Evolutionary conservation across 2,888 invertebrate genomes (phyloP), one percentile per base, ranked within the genome.

Genomic region (Drosophila fungiperda): DNA sequence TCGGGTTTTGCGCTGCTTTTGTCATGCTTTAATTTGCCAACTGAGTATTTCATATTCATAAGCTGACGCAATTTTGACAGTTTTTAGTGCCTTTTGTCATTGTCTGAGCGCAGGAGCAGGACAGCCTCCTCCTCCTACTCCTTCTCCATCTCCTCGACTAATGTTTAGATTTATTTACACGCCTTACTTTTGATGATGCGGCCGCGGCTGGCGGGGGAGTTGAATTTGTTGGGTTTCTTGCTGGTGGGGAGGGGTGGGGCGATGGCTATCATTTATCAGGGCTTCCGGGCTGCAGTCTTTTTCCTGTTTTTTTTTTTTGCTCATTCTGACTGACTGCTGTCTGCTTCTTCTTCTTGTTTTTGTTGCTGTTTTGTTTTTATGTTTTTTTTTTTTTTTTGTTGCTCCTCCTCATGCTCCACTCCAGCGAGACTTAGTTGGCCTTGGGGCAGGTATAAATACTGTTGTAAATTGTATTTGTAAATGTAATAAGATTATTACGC

Each of bases 401-500:
- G 35, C 7, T 35, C 36, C 9, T 33, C 20, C 32, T 45, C 17
- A 26, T 26, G 26, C 26, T 52, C 5, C 48, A 38, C 35, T 9
- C 6, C 23, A 62, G 55, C 45, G 68, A 68, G 68, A 68, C 63
- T 64, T 60, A 20, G 68, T 78, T 72, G 72, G 82, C 86, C 78
- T 80, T 58, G 68, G 81, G 88, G 61, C 83, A 85, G 88, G 83
- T 80, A 89, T 83, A 82, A 87, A 87, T 89, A 78, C 81, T 78
- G 77, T 83, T 88, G 86, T 88, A 88, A 90, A 87, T 87, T 87
- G 86, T 90, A 77, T 90, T 90, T 87, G 88, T 87, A 88, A 87
- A 90, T 87, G 90, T 87, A 90, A 87, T 88, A 79, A 87, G 87
- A 87, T 87, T 87, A 87, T 90, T 90, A 82, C 89, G 89, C 87